Conservation (phyloP, 2,113 vertebrate species). For the Verasper variegatus region DNA sequence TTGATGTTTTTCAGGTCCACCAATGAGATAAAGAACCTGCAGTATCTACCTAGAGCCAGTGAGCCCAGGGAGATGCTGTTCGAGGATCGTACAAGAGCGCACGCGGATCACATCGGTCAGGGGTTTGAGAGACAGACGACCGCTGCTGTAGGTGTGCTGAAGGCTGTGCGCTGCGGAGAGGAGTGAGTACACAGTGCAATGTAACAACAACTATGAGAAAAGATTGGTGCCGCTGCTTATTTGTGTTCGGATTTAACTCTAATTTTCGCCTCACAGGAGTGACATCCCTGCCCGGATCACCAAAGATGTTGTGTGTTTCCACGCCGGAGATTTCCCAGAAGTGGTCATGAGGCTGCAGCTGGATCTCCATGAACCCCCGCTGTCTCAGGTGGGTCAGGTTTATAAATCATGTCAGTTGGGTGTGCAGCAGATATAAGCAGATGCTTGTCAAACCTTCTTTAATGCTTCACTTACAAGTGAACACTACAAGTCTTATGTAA, state of each 20-base stretch:
- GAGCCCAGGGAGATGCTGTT: slow-evolving; percentile 99
- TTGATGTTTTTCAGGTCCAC: slow-evolving; percentile 87
- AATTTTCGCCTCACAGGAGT: slow-evolving; percentile 67
- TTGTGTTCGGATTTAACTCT: neutral
- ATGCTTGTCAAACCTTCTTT: neutral
- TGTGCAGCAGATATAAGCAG: neutral
- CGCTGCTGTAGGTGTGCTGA: slow-evolving; percentile 96
- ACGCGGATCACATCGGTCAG: slow-evolving; percentile 98
- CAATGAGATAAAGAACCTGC: slow-evolving; percentile 99
- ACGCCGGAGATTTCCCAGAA: slow-evolving; percentile 96
- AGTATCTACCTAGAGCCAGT: slow-evolving; percentile 98
- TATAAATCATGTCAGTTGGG: neutral
- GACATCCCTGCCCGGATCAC: slow-evolving; percentile 94
- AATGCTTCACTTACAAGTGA: neutral
- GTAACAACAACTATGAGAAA: no score
- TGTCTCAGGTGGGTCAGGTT: slow-evolving; percentile 89
- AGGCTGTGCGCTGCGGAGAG: slow-evolving; percentile 96
- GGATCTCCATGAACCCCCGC: slow-evolving; percentile 96
- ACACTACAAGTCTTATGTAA: no score
- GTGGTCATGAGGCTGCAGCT: slow-evolving; percentile 97
- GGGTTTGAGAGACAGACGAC: slow-evolving; percentile 98
- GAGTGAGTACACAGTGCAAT: slow-evolving; percentile 82
- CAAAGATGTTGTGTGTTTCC: slow-evolving; percentile 99
- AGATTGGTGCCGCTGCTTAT: neutral
- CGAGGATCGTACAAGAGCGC: slow-evolving; percentile 96